Evolutionary conservation across 2,797 vertebrate species (phyloP).

Genomic region (Clarias pachynema): DNA sequence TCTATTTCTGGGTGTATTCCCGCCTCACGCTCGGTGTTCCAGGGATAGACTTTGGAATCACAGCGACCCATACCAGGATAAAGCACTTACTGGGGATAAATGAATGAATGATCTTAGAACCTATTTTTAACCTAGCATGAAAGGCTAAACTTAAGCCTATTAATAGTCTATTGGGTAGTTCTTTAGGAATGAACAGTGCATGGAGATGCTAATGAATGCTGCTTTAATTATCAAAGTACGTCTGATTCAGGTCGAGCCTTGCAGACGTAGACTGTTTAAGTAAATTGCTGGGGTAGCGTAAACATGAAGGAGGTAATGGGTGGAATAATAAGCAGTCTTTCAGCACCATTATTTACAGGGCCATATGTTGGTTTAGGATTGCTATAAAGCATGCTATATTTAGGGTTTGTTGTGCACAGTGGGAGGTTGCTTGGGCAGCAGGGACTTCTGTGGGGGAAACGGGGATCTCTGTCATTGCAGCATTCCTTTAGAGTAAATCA

Average conservation of each 20-base stretch:
- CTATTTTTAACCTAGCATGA: background rate
- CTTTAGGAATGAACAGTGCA: background rate
- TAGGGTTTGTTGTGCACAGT: constrained; percentile 65
- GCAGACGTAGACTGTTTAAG: constrained; percentile 29
- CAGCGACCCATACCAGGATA: background rate
- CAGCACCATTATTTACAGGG: constrained; percentile 61
- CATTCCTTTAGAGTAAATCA: constrained; percentile 39
- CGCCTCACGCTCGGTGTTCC: background rate
- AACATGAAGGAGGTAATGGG: constrained; percentile 44
- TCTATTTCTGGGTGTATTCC: background rate
- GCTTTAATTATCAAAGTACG: background rate
- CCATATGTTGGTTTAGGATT: constrained; percentile 56
- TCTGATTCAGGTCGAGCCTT: background rate
- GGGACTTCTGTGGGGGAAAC: constrained; percentile 50
- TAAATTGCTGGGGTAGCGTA: background rate
- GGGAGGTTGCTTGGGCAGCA: constrained; percentile 60
- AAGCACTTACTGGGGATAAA: background rate
- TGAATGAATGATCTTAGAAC: constrained; percentile 3
- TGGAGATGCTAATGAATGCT: background rate
- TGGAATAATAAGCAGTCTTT: constrained; percentile 62
- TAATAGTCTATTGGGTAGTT: constrained; percentile 7
- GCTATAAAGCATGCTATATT: constrained; percentile 67
- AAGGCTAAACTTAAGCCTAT: background rate
- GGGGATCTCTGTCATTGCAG: constrained; percentile 42
- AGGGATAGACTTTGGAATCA: background rate